Conservation (phyloP, 2,888 invertebrate genomes). For the Liposcelis brunnea region DNA sequence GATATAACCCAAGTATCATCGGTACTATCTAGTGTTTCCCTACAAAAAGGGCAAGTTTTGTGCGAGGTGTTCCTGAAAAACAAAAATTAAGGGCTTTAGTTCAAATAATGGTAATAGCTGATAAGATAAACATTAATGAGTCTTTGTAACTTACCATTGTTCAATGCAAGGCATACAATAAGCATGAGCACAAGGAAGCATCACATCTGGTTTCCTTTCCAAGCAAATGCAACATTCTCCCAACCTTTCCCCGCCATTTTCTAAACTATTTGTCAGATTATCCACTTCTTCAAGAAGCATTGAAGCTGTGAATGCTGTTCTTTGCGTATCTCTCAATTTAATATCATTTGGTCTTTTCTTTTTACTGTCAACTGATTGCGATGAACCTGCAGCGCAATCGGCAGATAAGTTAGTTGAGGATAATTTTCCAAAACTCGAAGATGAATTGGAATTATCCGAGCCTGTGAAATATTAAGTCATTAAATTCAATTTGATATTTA, state of each 20-base stretch:
- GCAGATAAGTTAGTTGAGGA: neutral
- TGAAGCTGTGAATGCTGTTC: conserved; percentile 15
- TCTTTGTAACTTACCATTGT: conserved; percentile 43
- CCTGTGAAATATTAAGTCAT: no score
- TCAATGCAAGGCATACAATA: conserved; percentile 54
- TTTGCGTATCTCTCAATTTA: no score
- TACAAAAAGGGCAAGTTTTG: conserved; percentile 52
- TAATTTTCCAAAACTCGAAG: no score
- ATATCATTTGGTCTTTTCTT: neutral
- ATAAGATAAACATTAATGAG: no score
- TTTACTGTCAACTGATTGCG: neutral
- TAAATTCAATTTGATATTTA: no score
- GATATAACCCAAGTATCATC: conserved; percentile 48
- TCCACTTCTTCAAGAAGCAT: conserved; percentile 19
- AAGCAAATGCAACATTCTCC: conserved; percentile 55
- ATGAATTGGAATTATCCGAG: no score
- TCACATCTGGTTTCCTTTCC: conserved; percentile 47
- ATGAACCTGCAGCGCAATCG: conserved; percentile 2
- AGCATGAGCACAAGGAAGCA: conserved; percentile 49
- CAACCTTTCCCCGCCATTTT: conserved; percentile 21
- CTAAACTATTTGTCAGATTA: conserved; percentile 9
- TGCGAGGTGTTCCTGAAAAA: conserved; percentile 43
- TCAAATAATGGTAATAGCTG: conserved; percentile 7
- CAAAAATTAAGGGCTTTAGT: conserved; percentile 13
- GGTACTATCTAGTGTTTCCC: conserved; percentile 39